A percentile compares a stretch with the other conserved stretches of the same genome.
Conservation (phyloP, 2,888 invertebrate genomes). For the Chloromyia formosa region DNA sequence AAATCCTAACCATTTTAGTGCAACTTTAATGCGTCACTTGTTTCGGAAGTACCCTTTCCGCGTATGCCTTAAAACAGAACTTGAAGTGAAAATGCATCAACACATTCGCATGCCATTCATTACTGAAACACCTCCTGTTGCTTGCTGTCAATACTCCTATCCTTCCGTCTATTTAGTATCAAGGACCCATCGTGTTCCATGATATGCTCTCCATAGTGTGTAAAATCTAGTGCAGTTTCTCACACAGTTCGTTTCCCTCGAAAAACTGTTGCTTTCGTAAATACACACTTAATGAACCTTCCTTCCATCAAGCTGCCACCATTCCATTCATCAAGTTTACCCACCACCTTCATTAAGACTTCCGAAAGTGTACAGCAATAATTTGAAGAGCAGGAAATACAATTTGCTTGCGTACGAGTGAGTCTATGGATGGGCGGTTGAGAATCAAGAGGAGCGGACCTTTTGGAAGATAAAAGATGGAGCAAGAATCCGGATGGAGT, state of each 20-base stretch:
- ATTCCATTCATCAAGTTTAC: not conserved
- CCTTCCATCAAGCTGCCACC: conserved; percentile 8
- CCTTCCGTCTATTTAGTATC: conserved; percentile 4
- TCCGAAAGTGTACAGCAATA: conserved; percentile 34
- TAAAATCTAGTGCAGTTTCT: conserved; percentile 6
- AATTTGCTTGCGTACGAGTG: conserved; percentile 9
- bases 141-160: not conserved
- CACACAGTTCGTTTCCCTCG: not conserved
- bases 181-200: conserved; percentile 25
- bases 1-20: too few species aligned
- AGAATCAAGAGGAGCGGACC: not conserved
- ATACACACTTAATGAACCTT: conserved; percentile 36
- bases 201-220: not conserved
- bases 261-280: conserved; percentile 34
- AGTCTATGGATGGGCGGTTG: too few species aligned
- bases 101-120: not conserved
- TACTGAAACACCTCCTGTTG: not conserved
- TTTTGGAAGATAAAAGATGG: not conserved
- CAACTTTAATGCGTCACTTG: too few species aligned
- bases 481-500: not conserved
- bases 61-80: too few species aligned
- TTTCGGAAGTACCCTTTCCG: too few species aligned
- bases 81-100: too few species aligned
- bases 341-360: conserved; percentile 27
- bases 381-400: conserved; percentile 34